Conservation (phyloP, 2,797 vertebrate genomes). For the Cyprinella venusta region DNA sequence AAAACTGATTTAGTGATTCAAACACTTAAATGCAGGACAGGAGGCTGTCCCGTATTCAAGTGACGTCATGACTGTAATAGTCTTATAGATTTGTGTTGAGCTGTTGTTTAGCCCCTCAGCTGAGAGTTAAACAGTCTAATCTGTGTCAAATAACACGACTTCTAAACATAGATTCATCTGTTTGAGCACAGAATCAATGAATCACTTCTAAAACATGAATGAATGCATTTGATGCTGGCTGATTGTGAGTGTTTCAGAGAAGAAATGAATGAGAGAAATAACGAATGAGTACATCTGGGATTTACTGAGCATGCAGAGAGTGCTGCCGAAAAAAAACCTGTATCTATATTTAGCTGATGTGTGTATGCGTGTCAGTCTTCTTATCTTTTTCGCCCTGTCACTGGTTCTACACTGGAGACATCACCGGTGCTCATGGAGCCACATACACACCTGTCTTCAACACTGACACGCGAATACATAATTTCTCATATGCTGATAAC, state of each 20-base stretch:
- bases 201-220: background rate
- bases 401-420: constrained; percentile 27
- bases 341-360: constrained; percentile 14
- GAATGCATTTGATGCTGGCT: constrained; percentile 11
- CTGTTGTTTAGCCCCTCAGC: background rate
- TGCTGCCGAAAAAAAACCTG: constrained; percentile 4
- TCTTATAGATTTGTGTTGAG: constrained; percentile 1
- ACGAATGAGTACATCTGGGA: constrained; percentile 9
- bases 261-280: background rate
- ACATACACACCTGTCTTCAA: background rate
- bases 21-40: background rate
- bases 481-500: background rate
- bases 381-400: constrained; percentile 35
- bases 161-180: background rate
- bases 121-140: constrained; percentile 9
- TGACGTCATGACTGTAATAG: background rate
- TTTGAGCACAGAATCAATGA: background rate
- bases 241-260: background rate
- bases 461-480: background rate
- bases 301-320: constrained; percentile 12
- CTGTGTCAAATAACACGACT: constrained; percentile 7
- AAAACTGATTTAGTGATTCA: background rate
- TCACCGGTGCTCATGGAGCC: background rate
- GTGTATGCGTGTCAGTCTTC: constrained; percentile 4
- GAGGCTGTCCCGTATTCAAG: background rate